These are phyloP conservation scores for Bradysia coprophila DNA, from an alignment of 1,140 invertebrate genomes.

Conservation along the genomic window DNA sequence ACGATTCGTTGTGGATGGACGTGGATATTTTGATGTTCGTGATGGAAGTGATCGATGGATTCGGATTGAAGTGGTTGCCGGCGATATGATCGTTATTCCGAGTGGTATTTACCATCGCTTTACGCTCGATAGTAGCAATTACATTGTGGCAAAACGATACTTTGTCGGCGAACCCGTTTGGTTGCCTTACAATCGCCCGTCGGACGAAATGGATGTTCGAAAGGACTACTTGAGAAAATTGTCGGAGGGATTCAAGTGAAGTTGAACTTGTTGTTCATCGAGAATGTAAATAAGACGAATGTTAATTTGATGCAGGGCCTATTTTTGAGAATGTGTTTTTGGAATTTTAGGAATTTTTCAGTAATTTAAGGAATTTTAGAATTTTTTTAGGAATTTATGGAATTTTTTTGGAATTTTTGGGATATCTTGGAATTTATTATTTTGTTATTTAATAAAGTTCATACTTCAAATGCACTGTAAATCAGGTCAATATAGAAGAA, in stretches of 20 bases:
- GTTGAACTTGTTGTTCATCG: not conserved
- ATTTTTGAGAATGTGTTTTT: too few relatives aligned
- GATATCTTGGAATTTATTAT: too few relatives aligned
- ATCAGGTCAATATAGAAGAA: too few relatives aligned
- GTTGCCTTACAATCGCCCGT: constrained; percentile 75
- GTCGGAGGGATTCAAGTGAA: constrained; percentile 28
- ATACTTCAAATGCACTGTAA: too few relatives aligned
- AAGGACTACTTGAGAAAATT: constrained; percentile 48
- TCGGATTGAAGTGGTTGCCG: constrained; percentile 62
- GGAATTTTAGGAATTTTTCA: too few relatives aligned
- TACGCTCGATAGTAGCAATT: constrained; percentile 78
- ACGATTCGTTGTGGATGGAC: constrained; percentile 65
- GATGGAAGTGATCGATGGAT: constrained; percentile 82
- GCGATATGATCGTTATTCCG: constrained; percentile 85
- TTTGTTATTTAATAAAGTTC: too few relatives aligned
- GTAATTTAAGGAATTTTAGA: too few relatives aligned
- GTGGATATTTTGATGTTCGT: constrained; percentile 93
- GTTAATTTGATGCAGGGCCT: too few relatives aligned
- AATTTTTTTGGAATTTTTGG: too few relatives aligned
- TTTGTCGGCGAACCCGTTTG: constrained; percentile 89
- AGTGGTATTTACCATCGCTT: constrained; percentile 97
- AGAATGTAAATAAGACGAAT: too few relatives aligned
- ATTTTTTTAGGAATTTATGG: too few relatives aligned
- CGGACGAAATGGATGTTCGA: constrained; percentile 66
- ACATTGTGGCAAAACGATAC: constrained; percentile 65